phyloP scores from a whole-genome alignment of 2,797 vertebrate species.

The Echeneis naucrates region DNA sequence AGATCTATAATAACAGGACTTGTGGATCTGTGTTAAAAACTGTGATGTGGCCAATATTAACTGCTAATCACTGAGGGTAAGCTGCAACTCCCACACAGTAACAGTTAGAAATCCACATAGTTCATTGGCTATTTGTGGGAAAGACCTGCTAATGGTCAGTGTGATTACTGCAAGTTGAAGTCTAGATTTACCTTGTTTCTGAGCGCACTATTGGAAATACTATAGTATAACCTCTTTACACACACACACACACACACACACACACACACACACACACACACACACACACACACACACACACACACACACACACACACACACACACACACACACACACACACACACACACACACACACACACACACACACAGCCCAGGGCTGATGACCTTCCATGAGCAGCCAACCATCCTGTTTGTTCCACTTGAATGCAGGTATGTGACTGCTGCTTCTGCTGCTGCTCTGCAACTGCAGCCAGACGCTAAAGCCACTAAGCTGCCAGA shows the following conservation, averaged over 20 bases:
- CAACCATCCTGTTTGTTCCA: constrained; percentile 86
- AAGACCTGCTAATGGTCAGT: constrained; percentile 8
- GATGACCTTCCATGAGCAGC: constrained; percentile 85
- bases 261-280: constrained; percentile 14
- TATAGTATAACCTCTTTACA: constrained; percentile 49
- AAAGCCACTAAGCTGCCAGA: constrained; percentile 69
- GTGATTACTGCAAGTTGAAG: constrained; percentile 30
- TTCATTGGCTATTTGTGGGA: constrained; percentile 14
- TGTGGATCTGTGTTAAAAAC: no score
- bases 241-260: constrained; percentile 27
- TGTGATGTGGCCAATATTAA: background rate
- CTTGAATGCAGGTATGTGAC: constrained; percentile 83
- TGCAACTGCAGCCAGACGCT: constrained; percentile 73
- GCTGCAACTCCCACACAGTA: background rate
- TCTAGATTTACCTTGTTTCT: constrained; percentile 26
- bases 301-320: constrained; percentile 31
- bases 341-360: constrained; percentile 14
- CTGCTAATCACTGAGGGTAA: background rate
- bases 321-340: constrained; percentile 22
- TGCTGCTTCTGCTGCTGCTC: constrained; percentile 72
- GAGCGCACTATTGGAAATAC: constrained; percentile 42
- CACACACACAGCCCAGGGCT: constrained; percentile 67
- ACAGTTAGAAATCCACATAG: background rate
- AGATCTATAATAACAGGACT: background rate
- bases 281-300: constrained; percentile 34